phyloP scores from a whole-genome alignment of 2,797 vertebrate species.

The Sternotherus odoratus region DNA sequence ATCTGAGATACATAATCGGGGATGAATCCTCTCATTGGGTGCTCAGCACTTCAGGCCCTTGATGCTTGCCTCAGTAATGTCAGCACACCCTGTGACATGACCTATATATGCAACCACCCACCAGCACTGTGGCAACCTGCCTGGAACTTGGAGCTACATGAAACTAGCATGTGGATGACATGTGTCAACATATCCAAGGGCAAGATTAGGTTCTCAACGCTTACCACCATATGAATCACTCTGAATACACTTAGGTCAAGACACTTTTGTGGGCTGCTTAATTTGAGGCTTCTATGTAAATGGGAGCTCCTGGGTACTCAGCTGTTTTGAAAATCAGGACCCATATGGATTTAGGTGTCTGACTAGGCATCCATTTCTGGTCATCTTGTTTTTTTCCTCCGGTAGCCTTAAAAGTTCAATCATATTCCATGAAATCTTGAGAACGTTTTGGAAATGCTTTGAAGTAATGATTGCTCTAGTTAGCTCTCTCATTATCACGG shows the following conservation, averaged over 20 bases:
- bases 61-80: background rate
- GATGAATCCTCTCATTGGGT: background rate
- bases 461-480: background rate
- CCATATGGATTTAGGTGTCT: background rate
- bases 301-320: background rate
- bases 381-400: background rate
- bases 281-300: background rate
- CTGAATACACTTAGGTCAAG: background rate
- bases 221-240: background rate
- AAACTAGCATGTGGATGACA: background rate
- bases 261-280: background rate
- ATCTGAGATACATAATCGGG: background rate
- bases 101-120: background rate
- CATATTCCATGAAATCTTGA: background rate
- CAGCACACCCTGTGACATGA: background rate
- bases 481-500: background rate
- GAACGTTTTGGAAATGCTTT: background rate
- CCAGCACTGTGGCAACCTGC: background rate
- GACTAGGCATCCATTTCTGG: background rate
- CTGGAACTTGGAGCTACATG: background rate
- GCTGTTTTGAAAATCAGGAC: background rate
- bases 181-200: background rate
- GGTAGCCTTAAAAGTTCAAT: background rate
- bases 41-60: background rate
- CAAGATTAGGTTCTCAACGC: background rate